These are phyloP conservation scores for Balearica regulorum DNA, from an alignment of 2,797 vertebrate species.

Conservation along the genomic window DNA sequence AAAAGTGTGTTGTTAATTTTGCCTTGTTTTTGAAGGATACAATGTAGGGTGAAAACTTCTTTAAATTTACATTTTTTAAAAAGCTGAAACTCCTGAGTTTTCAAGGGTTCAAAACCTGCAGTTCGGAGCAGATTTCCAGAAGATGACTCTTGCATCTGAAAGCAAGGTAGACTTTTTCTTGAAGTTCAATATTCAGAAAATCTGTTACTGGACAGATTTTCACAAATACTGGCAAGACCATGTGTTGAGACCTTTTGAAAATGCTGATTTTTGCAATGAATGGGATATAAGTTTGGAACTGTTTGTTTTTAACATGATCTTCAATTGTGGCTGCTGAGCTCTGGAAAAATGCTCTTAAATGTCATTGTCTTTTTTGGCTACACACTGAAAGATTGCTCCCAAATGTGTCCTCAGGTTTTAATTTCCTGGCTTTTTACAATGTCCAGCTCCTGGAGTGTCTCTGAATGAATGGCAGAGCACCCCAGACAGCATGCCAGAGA, in stretches of 20 bases:
- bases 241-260: background rate
- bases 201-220: background rate
- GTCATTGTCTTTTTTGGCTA: background rate
- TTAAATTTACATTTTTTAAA: background rate
- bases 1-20: background rate
- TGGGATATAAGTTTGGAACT: background rate
- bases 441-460: background rate
- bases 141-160: background rate
- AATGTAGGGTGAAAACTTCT: accelerated
- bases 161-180: background rate
- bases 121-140: background rate
- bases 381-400: background rate
- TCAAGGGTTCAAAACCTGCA: background rate
- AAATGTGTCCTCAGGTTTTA: background rate
- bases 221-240: background rate
- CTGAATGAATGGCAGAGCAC: background rate
- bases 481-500: accelerated
- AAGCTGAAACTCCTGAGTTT: background rate
- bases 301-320: background rate
- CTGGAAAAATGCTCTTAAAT: background rate
- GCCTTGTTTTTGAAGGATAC: background rate
- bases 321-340: background rate
- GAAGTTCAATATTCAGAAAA: background rate
- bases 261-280: background rate
- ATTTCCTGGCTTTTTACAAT: background rate